Evolutionary conservation across 2,888 invertebrate genomes (phyloP).

Genomic region (Chrysodeixis includens): DNA sequence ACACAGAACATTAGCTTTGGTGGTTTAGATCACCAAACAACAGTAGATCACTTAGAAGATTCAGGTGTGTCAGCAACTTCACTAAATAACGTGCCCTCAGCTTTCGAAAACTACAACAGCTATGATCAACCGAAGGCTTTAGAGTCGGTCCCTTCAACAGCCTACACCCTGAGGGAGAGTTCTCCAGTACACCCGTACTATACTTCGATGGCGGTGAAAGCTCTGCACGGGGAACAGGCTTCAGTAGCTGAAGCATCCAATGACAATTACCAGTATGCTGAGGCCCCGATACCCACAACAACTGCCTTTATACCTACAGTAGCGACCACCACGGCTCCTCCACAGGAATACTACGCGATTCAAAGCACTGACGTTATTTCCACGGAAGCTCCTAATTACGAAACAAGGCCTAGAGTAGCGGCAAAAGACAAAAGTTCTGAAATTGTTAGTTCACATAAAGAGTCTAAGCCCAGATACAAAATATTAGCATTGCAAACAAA

Average conservation of each 20-base stretch:
- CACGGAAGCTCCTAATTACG: conserved; percentile 58
- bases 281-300: conserved; percentile 71
- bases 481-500: conserved; percentile 60
- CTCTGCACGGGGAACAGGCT: conserved; percentile 72
- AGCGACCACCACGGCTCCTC: conserved; percentile 64
- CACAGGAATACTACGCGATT: conserved; percentile 59
- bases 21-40: conserved; percentile 77
- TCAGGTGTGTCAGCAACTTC: conserved; percentile 62
- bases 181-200: conserved; percentile 81
- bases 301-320: conserved; percentile 60
- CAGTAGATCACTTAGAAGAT: conserved; percentile 78
- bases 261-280: conserved; percentile 78
- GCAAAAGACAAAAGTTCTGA: conserved; percentile 49
- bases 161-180: conserved; percentile 75
- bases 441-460: conserved; percentile 45
- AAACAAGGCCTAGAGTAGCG: conserved; percentile 56
- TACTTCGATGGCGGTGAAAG: conserved; percentile 77
- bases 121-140: conserved; percentile 65
- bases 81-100: conserved; percentile 67
- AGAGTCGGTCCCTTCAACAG: conserved; percentile 68
- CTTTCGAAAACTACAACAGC: conserved; percentile 68
- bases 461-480: conserved; percentile 62
- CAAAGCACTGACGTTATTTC: conserved; percentile 56
- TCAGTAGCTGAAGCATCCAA: conserved; percentile 80
- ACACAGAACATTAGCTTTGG: conserved; percentile 84